A percentile compares a stretch with the other conserved stretches of the same genome.
Conservation (phyloP, 2,113 vertebrate genomes). For the Pan paniscus region DNA sequence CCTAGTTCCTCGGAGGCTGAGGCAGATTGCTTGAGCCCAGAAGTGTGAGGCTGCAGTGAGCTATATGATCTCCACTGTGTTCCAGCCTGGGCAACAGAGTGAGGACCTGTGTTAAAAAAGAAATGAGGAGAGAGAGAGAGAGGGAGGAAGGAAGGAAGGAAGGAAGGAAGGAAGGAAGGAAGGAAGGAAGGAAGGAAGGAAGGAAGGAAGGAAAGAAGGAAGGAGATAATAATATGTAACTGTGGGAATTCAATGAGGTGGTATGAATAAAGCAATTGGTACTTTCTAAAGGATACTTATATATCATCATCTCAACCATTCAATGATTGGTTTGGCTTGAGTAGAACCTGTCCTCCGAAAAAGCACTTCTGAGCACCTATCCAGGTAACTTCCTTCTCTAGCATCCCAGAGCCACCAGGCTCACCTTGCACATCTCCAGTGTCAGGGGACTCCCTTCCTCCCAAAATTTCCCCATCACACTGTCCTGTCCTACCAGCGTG, state of each 20-base stretch:
- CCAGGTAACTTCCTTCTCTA: neutral
- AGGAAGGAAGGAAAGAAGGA: fast-evolving
- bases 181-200: too few relatives aligned
- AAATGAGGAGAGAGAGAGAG: too few relatives aligned
- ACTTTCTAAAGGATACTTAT: neutral
- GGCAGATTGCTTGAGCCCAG: too few relatives aligned
- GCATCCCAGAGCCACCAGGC: neutral
- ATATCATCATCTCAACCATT: neutral
- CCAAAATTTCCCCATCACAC: neutral
- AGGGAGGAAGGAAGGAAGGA: fast-evolving
- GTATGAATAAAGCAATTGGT: neutral
- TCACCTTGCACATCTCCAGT: neutral
- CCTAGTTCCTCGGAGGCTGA: too few relatives aligned
- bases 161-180: too few relatives aligned
- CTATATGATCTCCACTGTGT: too few relatives aligned
- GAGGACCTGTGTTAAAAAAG: too few relatives aligned
- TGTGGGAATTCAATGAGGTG: neutral
- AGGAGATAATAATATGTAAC: neutral
- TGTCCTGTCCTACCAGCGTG: neutral
- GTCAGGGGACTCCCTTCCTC: neutral
- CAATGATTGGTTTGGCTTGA: neutral
- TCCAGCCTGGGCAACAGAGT: too few relatives aligned
- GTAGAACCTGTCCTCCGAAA: neutral
- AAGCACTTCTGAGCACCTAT: neutral
- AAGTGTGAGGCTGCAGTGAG: too few relatives aligned